Conservation (phyloP, 2,113 vertebrate species). For the Gymnogyps californianus region DNA sequence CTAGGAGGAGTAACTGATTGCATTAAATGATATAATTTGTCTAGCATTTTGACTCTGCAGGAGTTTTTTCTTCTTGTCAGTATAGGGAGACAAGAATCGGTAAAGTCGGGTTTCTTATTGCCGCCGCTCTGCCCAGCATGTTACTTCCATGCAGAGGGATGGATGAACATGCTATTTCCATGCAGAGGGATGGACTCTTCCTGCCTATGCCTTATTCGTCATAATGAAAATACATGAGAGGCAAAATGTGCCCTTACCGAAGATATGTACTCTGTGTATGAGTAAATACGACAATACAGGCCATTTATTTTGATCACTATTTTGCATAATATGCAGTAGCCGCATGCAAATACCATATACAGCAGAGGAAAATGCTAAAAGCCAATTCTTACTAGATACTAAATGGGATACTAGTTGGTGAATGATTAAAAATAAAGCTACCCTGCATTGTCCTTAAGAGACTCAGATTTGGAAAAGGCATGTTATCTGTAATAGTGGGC, state of each 20-base stretch:
- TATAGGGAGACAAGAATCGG: not conserved
- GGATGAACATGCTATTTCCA: not conserved
- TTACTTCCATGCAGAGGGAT: not conserved
- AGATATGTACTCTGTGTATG: not conserved
- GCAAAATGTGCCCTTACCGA: not conserved
- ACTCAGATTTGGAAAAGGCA: not conserved
- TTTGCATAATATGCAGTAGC: not conserved
- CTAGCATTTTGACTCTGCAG: not conserved
- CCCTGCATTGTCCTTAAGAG: not conserved
- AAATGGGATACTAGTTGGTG: not conserved
- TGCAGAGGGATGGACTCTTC: not conserved
- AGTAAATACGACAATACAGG: not conserved
- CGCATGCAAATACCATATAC: not conserved
- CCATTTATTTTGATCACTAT: not conserved
- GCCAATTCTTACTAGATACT: not conserved
- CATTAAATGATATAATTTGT: not conserved
- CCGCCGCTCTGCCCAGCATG: not conserved
- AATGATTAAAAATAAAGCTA: not conserved
- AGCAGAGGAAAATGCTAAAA: not conserved
- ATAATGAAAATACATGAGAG: conserved; percentile 26
- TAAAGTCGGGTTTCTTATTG: not conserved
- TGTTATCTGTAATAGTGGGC: not conserved
- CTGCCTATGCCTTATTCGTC: not conserved
- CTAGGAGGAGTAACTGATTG: not conserved
- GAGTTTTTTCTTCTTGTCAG: not conserved